Conservation (phyloP, 2,113 vertebrate genomes). For the Pterocles orientalis region DNA sequence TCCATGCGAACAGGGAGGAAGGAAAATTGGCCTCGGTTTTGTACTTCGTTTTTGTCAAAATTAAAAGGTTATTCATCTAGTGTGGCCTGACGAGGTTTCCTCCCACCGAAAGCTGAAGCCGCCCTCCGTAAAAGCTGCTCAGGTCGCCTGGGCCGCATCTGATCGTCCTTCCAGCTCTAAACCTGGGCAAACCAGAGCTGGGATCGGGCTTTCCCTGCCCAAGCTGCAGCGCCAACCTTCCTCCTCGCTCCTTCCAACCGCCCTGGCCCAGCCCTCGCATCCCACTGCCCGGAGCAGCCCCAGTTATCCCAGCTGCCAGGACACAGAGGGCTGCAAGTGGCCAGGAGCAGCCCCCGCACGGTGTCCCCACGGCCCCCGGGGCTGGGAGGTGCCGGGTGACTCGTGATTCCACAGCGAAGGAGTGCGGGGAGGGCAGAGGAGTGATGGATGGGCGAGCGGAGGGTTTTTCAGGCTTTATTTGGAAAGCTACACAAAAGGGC, state of each 20-base stretch:
- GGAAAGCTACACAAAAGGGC: constrained; percentile 67
- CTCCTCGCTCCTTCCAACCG: neutral
- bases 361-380: rapidly evolving
- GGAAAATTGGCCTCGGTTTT: constrained; percentile 37
- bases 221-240: too few relatives aligned
- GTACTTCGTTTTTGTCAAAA: constrained; percentile 53
- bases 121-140: rapidly evolving
- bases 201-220: neutral
- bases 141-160: rapidly evolving
- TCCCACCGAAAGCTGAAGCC: neutral
- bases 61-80: constrained; percentile 52
- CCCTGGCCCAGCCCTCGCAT: neutral
- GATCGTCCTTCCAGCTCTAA: neutral
- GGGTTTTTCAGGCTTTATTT: constrained; percentile 64
- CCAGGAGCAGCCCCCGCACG: neutral
- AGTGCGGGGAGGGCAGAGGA: neutral
- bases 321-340: neutral
- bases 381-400: neutral
- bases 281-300: neutral
- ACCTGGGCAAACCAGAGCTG: neutral
- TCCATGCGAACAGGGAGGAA: neutral
- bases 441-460: neutral
- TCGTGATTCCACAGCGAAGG: neutral
- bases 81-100: neutral
- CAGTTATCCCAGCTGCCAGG: rapidly evolving